phyloP scores from a whole-genome alignment of 2,888 invertebrate genomes.

The Orthosia cruda region DNA sequence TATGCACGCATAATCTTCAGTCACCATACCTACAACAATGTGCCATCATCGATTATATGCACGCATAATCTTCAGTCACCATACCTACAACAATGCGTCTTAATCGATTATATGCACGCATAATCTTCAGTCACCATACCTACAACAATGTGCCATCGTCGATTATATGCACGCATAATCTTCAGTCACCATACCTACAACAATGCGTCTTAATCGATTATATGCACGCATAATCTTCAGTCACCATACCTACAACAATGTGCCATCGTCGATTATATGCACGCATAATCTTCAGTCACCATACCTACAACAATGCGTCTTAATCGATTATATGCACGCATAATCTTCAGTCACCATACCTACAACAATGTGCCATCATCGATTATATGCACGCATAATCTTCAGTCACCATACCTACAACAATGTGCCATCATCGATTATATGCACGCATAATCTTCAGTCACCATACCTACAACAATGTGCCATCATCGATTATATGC shows the following conservation, averaged over 20 bases:
- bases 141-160: not conserved
- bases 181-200: not conserved
- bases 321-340: constrained; percentile 24
- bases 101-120: constrained; percentile 24
- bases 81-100: not conserved
- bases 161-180: constrained; percentile 21
- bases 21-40: not conserved
- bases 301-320: not conserved
- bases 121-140: not conserved
- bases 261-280: constrained; percentile 10
- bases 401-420: not conserved
- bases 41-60: constrained; percentile 10
- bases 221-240: constrained; percentile 6
- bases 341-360: not conserved
- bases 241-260: not conserved
- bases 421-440: constrained; percentile 2
- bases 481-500: constrained; percentile 10
- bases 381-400: constrained; percentile 21
- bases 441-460: constrained; percentile 6
- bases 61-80: not conserved
- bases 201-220: constrained; percentile 1
- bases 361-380: not conserved
- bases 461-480: not conserved
- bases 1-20: constrained; percentile 6
- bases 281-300: not conserved